Conservation (phyloP, 2,797 vertebrate species). For the Peromyscus aztecus region DNA sequence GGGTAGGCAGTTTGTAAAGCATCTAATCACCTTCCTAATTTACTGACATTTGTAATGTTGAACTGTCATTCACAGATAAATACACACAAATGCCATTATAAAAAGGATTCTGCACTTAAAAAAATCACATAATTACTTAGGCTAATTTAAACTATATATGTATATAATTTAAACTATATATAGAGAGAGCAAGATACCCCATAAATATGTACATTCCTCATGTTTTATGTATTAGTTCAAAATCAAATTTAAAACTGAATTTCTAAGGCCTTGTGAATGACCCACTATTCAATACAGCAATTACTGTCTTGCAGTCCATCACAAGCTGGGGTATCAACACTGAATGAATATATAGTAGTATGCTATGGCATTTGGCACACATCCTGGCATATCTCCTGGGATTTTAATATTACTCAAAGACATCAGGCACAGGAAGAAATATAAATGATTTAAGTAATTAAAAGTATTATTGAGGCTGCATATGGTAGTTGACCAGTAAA, state of each 20-base stretch:
- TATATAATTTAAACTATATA: too few species aligned
- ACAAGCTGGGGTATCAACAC: background rate
- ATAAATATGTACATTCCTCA: background rate
- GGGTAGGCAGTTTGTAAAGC: conserved; percentile 29
- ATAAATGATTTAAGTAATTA: conserved; percentile 35
- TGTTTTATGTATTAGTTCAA: background rate
- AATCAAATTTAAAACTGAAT: conserved; percentile 29
- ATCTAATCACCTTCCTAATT: background rate
- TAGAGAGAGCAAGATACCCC: background rate
- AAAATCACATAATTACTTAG: conserved; percentile 4
- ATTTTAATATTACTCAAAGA: conserved; percentile 49
- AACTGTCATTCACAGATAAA: conserved; percentile 63
- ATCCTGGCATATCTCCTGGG: background rate
- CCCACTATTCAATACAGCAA: background rate
- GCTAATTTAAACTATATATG: background rate
- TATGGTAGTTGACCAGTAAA: background rate
- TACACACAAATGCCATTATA: conserved; percentile 14
- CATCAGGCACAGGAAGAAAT: background rate
- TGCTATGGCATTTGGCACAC: background rate
- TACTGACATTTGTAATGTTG: conserved; percentile 31
- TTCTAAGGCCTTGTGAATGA: conserved; percentile 46
- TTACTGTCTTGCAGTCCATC: background rate
- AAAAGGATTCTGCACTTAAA: conserved; percentile 31
- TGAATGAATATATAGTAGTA: background rate
- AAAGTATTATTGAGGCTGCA: background rate